Evolutionary conservation across 1,140 invertebrate genomes (phyloP).

Genomic region (Nylanderia fulva): DNA sequence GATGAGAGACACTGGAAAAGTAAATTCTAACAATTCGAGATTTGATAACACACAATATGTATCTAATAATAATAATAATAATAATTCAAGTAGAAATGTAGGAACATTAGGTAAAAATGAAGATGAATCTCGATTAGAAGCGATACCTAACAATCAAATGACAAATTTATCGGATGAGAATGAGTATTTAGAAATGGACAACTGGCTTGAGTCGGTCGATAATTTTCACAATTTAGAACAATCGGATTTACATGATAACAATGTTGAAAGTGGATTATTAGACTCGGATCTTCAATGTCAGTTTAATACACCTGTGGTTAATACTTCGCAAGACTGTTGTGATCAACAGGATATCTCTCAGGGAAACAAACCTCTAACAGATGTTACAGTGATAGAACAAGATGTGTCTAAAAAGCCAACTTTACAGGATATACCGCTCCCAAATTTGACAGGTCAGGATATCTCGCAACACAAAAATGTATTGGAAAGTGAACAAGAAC

Average conservation of each 20-base stretch:
- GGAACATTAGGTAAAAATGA: constrained; percentile 14
- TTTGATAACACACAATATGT: constrained; percentile 16
- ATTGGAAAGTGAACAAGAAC: background rate
- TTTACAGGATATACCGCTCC: background rate
- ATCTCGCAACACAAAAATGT: background rate
- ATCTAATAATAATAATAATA: constrained; percentile 27
- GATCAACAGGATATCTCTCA: background rate
- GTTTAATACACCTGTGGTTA: background rate
- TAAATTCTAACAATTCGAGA: constrained; percentile 73
- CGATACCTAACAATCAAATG: constrained; percentile 6
- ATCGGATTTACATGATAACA: constrained; percentile 40
- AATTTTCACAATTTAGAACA: constrained; percentile 27
- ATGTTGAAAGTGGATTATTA: constrained; percentile 3
- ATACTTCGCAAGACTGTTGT: background rate
- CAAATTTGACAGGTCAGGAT: constrained; percentile 7
- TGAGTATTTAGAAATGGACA: background rate
- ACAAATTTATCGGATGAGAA: constrained; percentile 4
- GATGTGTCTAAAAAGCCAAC: background rate
- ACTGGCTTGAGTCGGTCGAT: background rate
- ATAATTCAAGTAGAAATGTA: constrained; percentile 5
- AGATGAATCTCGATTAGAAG: background rate
- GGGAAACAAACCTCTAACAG: background rate
- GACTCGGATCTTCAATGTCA: constrained; percentile 9
- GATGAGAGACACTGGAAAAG: constrained; percentile 79
- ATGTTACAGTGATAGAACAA: background rate